Evolutionary conservation across 2,797 vertebrate genomes (phyloP), one percentile per base, ranked within the genome.

Genomic region (Ficedula albicollis): DNA sequence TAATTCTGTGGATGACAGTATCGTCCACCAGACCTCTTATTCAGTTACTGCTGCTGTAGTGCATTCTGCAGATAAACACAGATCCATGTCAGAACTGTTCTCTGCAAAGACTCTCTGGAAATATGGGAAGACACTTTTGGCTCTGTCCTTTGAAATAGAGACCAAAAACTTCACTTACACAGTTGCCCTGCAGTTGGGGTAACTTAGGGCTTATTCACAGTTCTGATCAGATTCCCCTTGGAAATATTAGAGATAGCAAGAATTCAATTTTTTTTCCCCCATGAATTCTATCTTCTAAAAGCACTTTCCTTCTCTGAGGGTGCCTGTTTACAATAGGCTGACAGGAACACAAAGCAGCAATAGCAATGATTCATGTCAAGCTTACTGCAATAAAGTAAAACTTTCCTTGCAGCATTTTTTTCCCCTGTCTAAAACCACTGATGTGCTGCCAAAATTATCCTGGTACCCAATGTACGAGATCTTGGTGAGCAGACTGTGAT

Each of bases 381-480:
- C 23, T 68, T 55, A 30, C 0, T 0, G 15, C 70, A 87, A 41
- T 8, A 85, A 36, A 83, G 51, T 66, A 72, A 78, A 90, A 92
- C 49, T 92, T 94, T 87, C 56, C 56, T 76, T 87, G 19, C 36
- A 87, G 51, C 44, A 69, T 8, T 81, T 89, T 29, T 48, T 89
- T 74, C 30, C 68, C 32, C 23, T 69, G n/a, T 85, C 46, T 72
- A 72, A 94, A 89, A 55, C 12, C 41, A 85, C 9, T 1, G 0
- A 72, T 62, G 43, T 49, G 22, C 51, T 87, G 84, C 87, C 92
- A 94, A 90, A 95, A 89, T 76, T 92, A 90, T 70, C 68, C 32
- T 15, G 7, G 81, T 80, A 89, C 75, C 73, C 56, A 68, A 0
- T 55, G 86, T 95, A 95, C 1, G 0, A 87, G 38, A 46, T 64